A percentile compares a stretch with the other conserved stretches of the same genome.
These are phyloP conservation scores for Eunapius fragilis DNA, from an alignment of 37 sponge, comb jelly and placozoan genomes.

Conservation along the genomic window DNA sequence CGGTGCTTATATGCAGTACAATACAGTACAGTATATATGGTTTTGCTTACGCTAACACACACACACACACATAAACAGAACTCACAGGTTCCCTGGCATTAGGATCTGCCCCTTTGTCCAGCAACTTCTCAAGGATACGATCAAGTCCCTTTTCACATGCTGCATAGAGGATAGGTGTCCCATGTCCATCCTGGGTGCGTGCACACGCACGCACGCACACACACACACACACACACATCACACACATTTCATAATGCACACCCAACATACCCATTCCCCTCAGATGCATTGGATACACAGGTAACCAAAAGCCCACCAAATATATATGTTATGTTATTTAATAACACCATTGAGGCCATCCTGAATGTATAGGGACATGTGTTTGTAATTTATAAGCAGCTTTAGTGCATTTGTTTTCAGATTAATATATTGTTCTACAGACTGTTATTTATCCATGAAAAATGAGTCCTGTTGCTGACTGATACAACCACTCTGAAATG, in stretches of 20 bases:
- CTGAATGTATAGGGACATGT: no score
- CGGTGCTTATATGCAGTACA: no score
- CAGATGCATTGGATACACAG: neutral
- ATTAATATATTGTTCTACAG: no score
- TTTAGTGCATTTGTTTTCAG: no score
- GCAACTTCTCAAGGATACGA: slow-evolving; percentile 59
- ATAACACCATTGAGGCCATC: no score
- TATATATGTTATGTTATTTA: no score
- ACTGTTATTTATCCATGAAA: no score
- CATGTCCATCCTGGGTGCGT: slow-evolving; percentile 23
- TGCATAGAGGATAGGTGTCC: slow-evolving; percentile 80
- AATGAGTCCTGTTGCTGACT: no score
- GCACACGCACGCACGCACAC: slow-evolving; percentile 18
- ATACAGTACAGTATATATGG: no score
- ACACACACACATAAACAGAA: neutral
- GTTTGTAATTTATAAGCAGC: no score
- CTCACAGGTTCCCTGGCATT: slow-evolving; percentile 68
- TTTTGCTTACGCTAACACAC: no score
- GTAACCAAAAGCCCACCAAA: neutral
- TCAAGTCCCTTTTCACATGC: slow-evolving; percentile 64
- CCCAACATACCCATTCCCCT: neutral
- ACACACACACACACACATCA: slow-evolving; percentile 27
- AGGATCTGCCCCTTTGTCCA: slow-evolving; percentile 83
- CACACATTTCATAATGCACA: slow-evolving; percentile 3
- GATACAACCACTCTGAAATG: no score